Evolutionary conservation across 2,113 vertebrate species (phyloP).

Genomic region (Muscicapa adusta): DNA sequence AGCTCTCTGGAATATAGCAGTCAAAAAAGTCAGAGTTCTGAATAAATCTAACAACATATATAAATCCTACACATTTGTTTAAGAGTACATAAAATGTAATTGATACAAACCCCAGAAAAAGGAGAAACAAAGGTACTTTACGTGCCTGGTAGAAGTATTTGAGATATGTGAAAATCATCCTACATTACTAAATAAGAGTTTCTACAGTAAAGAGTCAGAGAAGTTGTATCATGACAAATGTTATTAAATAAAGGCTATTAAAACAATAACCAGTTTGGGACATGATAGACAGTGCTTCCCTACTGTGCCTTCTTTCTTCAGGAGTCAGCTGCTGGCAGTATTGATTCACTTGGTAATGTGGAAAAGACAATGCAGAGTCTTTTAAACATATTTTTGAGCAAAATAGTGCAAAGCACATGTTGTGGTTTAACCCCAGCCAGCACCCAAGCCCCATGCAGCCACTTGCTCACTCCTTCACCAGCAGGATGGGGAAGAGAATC

Average conservation of each 20-base stretch:
- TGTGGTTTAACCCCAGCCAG: not conserved
- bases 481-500: not conserved
- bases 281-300: not conserved
- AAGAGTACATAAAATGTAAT: not conserved
- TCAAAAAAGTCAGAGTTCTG: not conserved
- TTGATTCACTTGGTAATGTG: not conserved
- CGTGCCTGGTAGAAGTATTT: not conserved
- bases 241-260: no score
- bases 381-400: not conserved
- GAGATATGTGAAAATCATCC: not conserved
- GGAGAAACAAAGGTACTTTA: not conserved
- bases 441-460: not conserved
- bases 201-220: not conserved
- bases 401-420: not conserved
- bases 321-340: not conserved
- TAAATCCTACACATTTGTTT: not conserved
- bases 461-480: not conserved
- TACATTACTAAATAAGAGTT: not conserved
- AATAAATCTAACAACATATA: not conserved
- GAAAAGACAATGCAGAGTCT: not conserved
- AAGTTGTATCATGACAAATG: not conserved
- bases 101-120: not conserved
- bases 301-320: not conserved
- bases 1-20: not conserved
- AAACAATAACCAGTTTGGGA: not conserved